phyloP scores from a whole-genome alignment of 1,140 invertebrate species.

The Hirudo medicinalis region DNA sequence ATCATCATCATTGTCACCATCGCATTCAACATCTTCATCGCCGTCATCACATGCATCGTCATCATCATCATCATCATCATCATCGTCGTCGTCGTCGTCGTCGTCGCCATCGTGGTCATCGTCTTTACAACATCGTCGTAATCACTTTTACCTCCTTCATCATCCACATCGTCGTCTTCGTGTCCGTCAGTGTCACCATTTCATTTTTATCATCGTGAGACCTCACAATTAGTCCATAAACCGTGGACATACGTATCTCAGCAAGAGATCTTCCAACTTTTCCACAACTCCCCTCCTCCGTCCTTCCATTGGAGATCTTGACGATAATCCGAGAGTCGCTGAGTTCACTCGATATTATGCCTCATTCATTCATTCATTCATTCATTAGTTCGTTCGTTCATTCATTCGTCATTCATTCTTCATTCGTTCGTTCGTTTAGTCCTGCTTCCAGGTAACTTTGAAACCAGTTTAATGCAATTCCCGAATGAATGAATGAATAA shows the following conservation, averaged over 20 bases:
- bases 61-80: neutral
- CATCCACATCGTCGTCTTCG: neutral
- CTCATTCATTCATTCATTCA: neutral
- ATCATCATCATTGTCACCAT: conserved; percentile 2
- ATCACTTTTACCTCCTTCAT: neutral
- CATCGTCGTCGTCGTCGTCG: neutral
- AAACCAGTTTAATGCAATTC: neutral
- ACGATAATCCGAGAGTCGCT: too few relatives aligned
- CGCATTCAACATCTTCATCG: neutral
- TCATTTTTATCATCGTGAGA: neutral
- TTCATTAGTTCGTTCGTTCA: neutral
- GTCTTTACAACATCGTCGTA: neutral
- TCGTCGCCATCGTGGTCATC: neutral
- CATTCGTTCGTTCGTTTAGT: too few relatives aligned
- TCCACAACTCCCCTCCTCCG: neutral
- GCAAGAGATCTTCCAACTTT: neutral
- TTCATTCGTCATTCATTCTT: conserved; percentile 9
- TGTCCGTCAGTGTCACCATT: too few relatives aligned
- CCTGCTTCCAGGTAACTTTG: too few relatives aligned
- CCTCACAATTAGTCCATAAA: neutral
- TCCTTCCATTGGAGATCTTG: too few relatives aligned
- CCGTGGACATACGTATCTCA: neutral
- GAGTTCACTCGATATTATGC: too few relatives aligned
- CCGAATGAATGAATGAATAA: too few relatives aligned
- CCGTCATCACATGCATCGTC: neutral